Conservation (phyloP, 2,888 invertebrate genomes). For the Ormyrus labotus region DNA sequence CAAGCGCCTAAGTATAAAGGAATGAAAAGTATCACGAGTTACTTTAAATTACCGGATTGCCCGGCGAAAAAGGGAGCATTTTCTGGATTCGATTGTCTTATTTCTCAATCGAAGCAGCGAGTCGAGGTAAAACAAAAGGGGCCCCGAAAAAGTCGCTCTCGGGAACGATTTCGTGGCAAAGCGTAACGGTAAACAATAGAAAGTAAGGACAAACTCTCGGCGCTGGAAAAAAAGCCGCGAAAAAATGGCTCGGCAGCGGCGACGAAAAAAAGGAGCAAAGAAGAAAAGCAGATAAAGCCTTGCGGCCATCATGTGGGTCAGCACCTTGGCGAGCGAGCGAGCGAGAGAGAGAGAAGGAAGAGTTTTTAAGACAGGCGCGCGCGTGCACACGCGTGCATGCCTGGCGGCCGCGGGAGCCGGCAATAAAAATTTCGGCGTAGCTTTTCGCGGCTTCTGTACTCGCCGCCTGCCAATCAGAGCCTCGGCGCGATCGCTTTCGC, state of each 20-base stretch:
- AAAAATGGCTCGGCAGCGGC: too few relatives aligned
- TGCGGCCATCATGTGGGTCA: slow-evolving; percentile 42
- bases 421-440: slow-evolving; percentile 48
- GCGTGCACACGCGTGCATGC: not conserved
- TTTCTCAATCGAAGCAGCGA: not conserved
- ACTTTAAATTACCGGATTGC: not conserved
- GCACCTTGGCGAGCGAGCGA: not conserved
- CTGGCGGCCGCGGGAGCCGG: not conserved
- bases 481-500: slow-evolving; percentile 54
- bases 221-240: too few relatives aligned
- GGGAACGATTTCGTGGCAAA: slow-evolving; percentile 13
- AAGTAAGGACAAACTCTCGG: slow-evolving; percentile 20
- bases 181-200: slow-evolving; percentile 42
- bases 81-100: not conserved
- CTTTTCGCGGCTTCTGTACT: slow-evolving; percentile 61
- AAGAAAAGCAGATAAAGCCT: not conserved
- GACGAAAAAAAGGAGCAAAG: not conserved
- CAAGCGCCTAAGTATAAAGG: too few relatives aligned
- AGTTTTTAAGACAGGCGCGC: slow-evolving; percentile 13
- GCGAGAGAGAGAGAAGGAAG: not conserved
- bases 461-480: slow-evolving; percentile 58
- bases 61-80: not conserved
- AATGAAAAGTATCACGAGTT: not conserved
- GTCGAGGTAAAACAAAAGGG: slow-evolving; percentile 10
- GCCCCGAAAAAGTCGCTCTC: not conserved